These are phyloP conservation scores for Vollenhovia emeryi DNA, from an alignment of 1,140 invertebrate genomes.

Conservation along the genomic window DNA sequence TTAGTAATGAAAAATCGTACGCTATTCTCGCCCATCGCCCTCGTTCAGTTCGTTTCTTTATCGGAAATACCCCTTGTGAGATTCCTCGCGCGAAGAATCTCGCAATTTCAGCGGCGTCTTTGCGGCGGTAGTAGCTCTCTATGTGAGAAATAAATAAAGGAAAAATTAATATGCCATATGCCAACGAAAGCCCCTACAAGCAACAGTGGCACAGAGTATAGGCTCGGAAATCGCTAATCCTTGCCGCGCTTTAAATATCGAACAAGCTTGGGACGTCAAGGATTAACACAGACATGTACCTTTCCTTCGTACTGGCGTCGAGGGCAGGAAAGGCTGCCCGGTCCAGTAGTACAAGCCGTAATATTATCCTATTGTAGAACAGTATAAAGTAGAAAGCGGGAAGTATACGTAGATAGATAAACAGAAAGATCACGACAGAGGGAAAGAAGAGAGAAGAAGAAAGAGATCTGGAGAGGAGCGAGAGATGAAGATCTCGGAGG, in stretches of 20 bases:
- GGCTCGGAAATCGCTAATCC: slow-evolving; percentile 29
- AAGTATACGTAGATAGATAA: slow-evolving; percentile 45
- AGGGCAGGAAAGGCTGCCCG: slow-evolving; percentile 52
- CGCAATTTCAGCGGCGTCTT: slow-evolving; percentile 3
- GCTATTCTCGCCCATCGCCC: no score
- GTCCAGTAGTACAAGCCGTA: slow-evolving; percentile 59
- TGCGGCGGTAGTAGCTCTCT: slow-evolving; percentile 12
- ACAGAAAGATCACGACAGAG: slow-evolving; percentile 46
- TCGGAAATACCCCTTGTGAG: neutral
- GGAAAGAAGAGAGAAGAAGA: slow-evolving; percentile 12
- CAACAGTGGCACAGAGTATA: slow-evolving; percentile 37
- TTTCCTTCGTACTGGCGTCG: slow-evolving; percentile 51
- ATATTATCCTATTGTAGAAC: slow-evolving; percentile 58
- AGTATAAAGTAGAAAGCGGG: slow-evolving; percentile 56
- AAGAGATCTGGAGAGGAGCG: neutral
- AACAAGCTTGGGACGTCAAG: slow-evolving; percentile 42
- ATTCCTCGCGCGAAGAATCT: slow-evolving; percentile 25
- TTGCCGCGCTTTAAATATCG: slow-evolving; percentile 31
- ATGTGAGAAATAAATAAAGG: slow-evolving; percentile 8
- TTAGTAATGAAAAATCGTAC: neutral
- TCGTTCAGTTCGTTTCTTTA: neutral
- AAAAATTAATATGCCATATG: slow-evolving; percentile 15
- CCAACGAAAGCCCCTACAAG: slow-evolving; percentile 47
- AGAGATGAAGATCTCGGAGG: neutral
- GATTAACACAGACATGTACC: slow-evolving; percentile 56